Conservation (phyloP, 2,113 vertebrate genomes). For the Crypturellus undulatus region DNA sequence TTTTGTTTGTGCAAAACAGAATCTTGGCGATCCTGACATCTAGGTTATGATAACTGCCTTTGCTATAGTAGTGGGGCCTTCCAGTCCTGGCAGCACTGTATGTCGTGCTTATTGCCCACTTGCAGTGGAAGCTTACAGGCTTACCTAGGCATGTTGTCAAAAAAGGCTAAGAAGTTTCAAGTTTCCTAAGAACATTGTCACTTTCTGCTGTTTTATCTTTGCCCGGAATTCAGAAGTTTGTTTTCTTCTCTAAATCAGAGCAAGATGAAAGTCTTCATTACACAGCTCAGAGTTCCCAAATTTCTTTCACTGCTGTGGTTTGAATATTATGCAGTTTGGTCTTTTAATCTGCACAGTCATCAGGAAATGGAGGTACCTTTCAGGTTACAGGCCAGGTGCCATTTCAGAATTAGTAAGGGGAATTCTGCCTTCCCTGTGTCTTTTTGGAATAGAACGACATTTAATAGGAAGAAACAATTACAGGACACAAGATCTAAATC, state of each 20-base stretch:
- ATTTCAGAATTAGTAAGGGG: neutral
- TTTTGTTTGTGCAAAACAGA: neutral
- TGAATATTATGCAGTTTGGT: neutral
- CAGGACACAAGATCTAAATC: neutral
- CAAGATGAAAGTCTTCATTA: neutral
- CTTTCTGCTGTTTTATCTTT: neutral
- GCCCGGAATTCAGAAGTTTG: neutral
- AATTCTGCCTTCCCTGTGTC: neutral
- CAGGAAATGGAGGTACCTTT: neutral
- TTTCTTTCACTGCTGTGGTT: neutral
- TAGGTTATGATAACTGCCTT: neutral
- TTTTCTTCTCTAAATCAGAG: neutral
- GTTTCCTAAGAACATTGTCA: neutral
- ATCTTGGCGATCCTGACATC: neutral
- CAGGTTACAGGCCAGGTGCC: neutral
- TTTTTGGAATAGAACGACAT: neutral
- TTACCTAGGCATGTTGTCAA: neutral
- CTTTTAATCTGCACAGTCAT: neutral
- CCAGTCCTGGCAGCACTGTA: rapidly evolving
- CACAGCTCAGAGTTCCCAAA: neutral
- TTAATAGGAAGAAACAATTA: neutral
- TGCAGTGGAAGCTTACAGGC: neutral
- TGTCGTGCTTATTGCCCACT: neutral
- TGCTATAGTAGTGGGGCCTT: neutral
- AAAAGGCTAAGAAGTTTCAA: neutral